A percentile compares a stretch with the other conserved stretches of the same genome.
Conservation (phyloP, 1,140 invertebrate genomes). For the Drosophila parvula region DNA sequence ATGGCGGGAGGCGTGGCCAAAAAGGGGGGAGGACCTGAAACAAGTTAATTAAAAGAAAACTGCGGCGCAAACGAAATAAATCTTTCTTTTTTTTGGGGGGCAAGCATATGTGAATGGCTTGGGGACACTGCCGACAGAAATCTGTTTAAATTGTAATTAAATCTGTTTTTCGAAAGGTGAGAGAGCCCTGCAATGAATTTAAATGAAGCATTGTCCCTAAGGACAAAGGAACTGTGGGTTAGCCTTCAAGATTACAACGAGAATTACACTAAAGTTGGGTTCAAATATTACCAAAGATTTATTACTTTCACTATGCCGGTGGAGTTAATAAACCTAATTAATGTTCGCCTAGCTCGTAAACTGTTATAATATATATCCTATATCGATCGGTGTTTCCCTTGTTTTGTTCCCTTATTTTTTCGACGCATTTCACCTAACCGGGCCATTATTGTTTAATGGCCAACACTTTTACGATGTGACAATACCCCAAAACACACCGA, state of each 20-base stretch:
- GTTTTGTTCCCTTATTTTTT: not conserved
- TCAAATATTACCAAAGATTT: no score
- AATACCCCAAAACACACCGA: conserved; percentile 46
- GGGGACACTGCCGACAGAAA: conserved; percentile 27
- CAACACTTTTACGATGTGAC: conserved; percentile 70
- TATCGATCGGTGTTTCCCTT: not conserved
- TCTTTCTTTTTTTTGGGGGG: conserved; percentile 57
- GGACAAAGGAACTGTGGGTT: not conserved
- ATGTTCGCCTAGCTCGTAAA: not conserved
- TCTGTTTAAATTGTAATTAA: conserved; percentile 77
- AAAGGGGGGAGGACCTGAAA: conserved; percentile 28
- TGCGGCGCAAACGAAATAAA: conserved; percentile 77
- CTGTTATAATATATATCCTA: not conserved
- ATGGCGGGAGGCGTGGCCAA: conserved; percentile 34
- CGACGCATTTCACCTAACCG: not conserved
- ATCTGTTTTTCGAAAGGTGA: conserved; percentile 37
- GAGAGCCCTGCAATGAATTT: not conserved
- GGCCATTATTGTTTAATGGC: conserved; percentile 28
- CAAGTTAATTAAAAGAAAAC: conserved; percentile 82
- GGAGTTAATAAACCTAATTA: not conserved
- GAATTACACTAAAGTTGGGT: not conserved
- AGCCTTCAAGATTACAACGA: not conserved
- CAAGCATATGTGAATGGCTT: conserved; percentile 10
- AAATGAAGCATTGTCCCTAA: not conserved
- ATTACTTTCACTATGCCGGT: not conserved